Evolutionary conservation across 2,888 invertebrate genomes (phyloP), one percentile per base, ranked within the genome.

Genomic region (Epistrophe grossulariae): DNA sequence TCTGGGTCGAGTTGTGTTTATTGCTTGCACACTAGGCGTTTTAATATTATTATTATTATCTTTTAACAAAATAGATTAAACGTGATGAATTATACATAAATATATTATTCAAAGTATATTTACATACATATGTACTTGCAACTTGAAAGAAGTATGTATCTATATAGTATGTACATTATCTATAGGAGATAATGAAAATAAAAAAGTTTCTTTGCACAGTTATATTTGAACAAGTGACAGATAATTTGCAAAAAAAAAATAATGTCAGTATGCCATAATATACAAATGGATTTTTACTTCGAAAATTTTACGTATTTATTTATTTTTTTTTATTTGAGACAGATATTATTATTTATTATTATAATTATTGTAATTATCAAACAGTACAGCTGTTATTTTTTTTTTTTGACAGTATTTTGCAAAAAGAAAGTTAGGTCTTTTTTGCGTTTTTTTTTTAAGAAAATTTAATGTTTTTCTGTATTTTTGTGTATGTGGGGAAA

Each of bases 231-330:
- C 78, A 85, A 82, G 35, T 85, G 78, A 78, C 78, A 62, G 19
- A 70, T 52, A 70, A 78, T 71, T 45, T 28, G 40, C 17, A 35
- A 73, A 81, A 71, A 28, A 50, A 80, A 24, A 24, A 24, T 62
- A 72, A 70, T 85, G 84, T 73, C 62, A 85, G 81, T 81, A 72
- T 85, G 84, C 73, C 84, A 81, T 64, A 64, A 50, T 62, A 71
- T 64, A 55, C 48, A 19, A 48, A 19, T 40, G 24, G 8, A 38
- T 43, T 40, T 35, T 24, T 62, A 9, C n/a, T 31, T 28, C 24
- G 24, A 31, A 31, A 31, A 31, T 31, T 31, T 0, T 4, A 17
- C 2, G 2, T 40, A 13, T 0, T 7, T n/a, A 7, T 45, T 45
- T 13, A 15, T 43, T 43, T 43, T 43, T 43, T 15, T 10, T 43